Base-by-base conservation (phyloP, 2,113 vertebrate species). In the Baryphthengus martii region DNA sequence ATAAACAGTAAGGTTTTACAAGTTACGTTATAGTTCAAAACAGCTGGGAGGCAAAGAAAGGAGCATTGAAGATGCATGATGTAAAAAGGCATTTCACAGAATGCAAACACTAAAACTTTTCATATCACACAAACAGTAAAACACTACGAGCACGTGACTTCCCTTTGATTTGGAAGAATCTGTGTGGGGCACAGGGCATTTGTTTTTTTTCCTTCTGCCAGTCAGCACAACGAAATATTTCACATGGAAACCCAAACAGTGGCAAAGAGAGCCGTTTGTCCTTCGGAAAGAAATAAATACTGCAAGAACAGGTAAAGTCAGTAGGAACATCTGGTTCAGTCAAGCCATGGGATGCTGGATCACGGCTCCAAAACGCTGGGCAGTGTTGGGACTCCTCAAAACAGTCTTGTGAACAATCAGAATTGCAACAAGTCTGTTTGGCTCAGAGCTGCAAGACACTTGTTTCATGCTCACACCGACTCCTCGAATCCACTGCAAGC, bases 81-180 rank as follows among this genome's bases (percentile, higher is more conserved):
- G 94, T 89, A 96, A 92, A 97, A 92, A 91, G 81, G 97, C 96
- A 96, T 98, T 95, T 97, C 97, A 97, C 96, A 97, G 97, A 98
- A 97, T 76, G 96, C 96, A 97, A 93, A 98, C 90, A 92, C 94
- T 96, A 74, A 85, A 95, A 92, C 94, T 93, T 95, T 82, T 96
- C 95, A 94, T 93, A 66, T 95, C 74, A 11, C 92, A 95, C 88
- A 29, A 90, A 93, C 72, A 67, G 86, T 82, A 92, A 95, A 93
- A 93, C 74, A 59, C 88, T 91, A 94, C 4, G 2, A 92, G 95
- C 85, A 95, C 74, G 17, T 87, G 77, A 84, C 56, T 95, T 93
- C 91, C 78, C 67, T 93, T 79, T 44, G 74, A 72, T 50, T 95
- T 90, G 76, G 89, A 97, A 95, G 94, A 94, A 94, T 65, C 56